Conservation (phyloP, 1,140 invertebrate species). For the Oreohelix idahoensis region DNA sequence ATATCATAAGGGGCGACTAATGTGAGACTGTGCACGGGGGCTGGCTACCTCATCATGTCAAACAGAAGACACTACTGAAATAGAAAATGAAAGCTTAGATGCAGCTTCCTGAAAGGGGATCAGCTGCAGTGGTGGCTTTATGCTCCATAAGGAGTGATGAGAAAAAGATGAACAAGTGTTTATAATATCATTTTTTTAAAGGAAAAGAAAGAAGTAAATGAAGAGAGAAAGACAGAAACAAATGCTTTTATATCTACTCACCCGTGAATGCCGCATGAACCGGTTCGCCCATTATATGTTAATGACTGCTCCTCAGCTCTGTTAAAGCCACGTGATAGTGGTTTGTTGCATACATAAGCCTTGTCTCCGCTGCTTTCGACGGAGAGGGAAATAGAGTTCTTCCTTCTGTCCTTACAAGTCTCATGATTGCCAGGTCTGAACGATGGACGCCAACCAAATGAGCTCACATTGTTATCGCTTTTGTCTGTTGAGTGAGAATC, state of each 20-base stretch:
- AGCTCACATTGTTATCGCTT: background rate
- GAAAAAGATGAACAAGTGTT: too few relatives aligned
- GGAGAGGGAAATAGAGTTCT: background rate
- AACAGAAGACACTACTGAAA: too few relatives aligned
- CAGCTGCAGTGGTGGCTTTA: too few relatives aligned
- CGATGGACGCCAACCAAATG: background rate
- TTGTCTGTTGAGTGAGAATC: background rate
- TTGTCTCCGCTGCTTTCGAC: background rate
- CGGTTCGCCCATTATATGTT: background rate
- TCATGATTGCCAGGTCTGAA: background rate
- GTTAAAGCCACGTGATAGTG: background rate
- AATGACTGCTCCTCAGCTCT: background rate
- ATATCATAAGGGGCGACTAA: too few relatives aligned
- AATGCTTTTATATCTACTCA: background rate
- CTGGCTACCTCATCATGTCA: too few relatives aligned
- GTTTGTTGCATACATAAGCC: background rate
- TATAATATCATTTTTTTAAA: too few relatives aligned
- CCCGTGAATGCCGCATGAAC: background rate
- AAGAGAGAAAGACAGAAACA: too few relatives aligned
- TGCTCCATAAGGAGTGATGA: too few relatives aligned
- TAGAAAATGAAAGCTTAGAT: too few relatives aligned
- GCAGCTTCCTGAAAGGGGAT: too few relatives aligned
- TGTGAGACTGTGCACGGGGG: too few relatives aligned
- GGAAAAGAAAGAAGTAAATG: too few relatives aligned
- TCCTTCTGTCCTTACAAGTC: background rate